phyloP scores from a whole-genome alignment of 2,797 vertebrate species.

The Notoglanidium macrostoma region DNA sequence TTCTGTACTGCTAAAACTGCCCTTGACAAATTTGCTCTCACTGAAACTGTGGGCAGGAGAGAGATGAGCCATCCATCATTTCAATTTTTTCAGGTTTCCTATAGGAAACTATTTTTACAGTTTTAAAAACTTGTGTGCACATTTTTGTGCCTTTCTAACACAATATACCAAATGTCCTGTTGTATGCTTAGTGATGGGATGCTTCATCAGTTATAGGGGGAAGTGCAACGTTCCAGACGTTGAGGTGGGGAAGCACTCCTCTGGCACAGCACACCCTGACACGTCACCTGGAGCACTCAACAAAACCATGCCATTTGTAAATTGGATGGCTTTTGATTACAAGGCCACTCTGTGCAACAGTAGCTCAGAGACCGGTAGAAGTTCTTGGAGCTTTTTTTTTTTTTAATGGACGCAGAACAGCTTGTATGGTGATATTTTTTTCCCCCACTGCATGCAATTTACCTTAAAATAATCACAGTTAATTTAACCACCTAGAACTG shows the following conservation, averaged over 20 bases:
- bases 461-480: too few species aligned
- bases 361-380: neutral
- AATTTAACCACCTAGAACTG: neutral
- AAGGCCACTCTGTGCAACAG: neutral
- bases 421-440: neutral
- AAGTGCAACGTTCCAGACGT: constrained; percentile 64
- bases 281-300: constrained; percentile 8
- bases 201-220: constrained; percentile 21
- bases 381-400: neutral
- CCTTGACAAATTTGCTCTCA: constrained; percentile 42
- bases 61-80: constrained; percentile 65
- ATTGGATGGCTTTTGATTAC: neutral
- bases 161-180: constrained; percentile 13
- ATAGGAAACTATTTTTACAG: neutral
- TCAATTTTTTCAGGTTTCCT: constrained; percentile 56
- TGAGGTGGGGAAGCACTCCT: constrained; percentile 40
- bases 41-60: constrained; percentile 24
- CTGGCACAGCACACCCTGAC: constrained; percentile 26
- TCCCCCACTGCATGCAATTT: neutral
- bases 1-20: constrained; percentile 41
- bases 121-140: neutral
- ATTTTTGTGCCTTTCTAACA: neutral
- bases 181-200: constrained; percentile 12
- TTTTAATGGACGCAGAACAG: too few species aligned
- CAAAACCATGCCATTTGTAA: neutral